Base-by-base conservation (phyloP, 2,113 vertebrate species). In the Sclerurus mexicanus region DNA sequence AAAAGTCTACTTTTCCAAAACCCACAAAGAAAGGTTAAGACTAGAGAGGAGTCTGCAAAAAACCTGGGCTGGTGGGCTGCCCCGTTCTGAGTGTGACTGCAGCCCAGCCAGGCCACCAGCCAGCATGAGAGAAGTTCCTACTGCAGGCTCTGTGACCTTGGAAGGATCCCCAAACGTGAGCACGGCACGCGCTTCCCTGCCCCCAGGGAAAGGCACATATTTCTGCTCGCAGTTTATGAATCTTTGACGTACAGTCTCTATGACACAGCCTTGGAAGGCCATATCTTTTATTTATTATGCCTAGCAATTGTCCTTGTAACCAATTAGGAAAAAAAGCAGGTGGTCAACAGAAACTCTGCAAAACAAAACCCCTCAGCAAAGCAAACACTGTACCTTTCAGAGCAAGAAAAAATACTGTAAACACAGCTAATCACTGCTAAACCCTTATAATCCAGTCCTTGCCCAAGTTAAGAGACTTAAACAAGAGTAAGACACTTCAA, bases 341-440 rank as follows among this genome's bases (percentile, higher is more conserved):
- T 96, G 97, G 96, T 96, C 94, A 97, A 90, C 47, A 59, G 93
- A 88, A 95, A 96, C 63, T 80, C 55, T 31, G 69, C 71, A 92
- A 95, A 97, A 93, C 80, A 89, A 93, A 95, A 97, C 92, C 79
- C 64, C 69, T 64, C 30, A 33, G 67, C 82, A 93, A 94, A 94
- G 83, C 82, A 97, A 95, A 95, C 92, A 86, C 28, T 13, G 4
- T 72, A 72, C 49, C 93, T 63, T 15, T 63, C 53, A 3, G 93
- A 95, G 85, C 25, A 89, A 93, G 93, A 84, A 97, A 96, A 71
- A 89, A 63, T 60, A 87, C 77, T 87, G 85, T 96, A 98, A 98
- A 98, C 98, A 98, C 96, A 98, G 60, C 63, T 96, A 96, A 97
- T 96, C 94, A 49, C 77, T 93, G 89, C 90, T 92, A 97, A 97